Conservation (phyloP, 2,888 invertebrate species). For the Calameuta pallipes region DNA sequence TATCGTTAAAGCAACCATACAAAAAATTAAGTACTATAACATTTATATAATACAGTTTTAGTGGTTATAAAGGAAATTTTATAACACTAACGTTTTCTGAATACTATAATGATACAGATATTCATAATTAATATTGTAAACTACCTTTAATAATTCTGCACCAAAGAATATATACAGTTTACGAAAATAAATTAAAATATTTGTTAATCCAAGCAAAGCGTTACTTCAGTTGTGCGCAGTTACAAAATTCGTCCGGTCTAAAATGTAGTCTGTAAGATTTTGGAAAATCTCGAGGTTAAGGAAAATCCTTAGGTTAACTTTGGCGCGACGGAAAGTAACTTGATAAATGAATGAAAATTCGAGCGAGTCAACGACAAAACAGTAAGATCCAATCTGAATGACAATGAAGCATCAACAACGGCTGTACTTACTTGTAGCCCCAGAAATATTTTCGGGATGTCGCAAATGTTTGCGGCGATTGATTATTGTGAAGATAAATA, state of each 20-base stretch:
- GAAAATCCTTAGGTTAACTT: conserved; percentile 1
- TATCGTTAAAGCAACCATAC: background rate
- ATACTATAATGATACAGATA: background rate
- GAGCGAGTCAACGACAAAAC: background rate
- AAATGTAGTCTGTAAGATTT: background rate
- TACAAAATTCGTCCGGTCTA: background rate
- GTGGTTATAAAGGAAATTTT: background rate
- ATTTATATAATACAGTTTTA: background rate
- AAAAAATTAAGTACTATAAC: background rate
- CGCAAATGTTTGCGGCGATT: conserved; percentile 45
- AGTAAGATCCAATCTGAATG: background rate
- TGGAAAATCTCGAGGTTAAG: background rate
- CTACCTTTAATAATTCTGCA: background rate
- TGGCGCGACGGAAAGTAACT: background rate
- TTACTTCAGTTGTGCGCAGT: background rate
- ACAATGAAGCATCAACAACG: background rate
- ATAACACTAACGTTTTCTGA: background rate
- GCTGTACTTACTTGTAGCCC: conserved; percentile 37
- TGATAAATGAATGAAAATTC: background rate
- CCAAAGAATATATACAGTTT: background rate
- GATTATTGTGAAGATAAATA: conserved; percentile 58
- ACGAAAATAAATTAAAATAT: background rate
- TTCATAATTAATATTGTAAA: too few relatives aligned
- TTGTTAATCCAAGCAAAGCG: background rate
- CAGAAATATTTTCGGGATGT: conserved; percentile 39